A percentile compares a stretch with the other conserved stretches of the same genome.
These are phyloP conservation scores for Cavia aperea DNA, from an alignment of 2,113 vertebrate species.

Conservation along the genomic window DNA sequence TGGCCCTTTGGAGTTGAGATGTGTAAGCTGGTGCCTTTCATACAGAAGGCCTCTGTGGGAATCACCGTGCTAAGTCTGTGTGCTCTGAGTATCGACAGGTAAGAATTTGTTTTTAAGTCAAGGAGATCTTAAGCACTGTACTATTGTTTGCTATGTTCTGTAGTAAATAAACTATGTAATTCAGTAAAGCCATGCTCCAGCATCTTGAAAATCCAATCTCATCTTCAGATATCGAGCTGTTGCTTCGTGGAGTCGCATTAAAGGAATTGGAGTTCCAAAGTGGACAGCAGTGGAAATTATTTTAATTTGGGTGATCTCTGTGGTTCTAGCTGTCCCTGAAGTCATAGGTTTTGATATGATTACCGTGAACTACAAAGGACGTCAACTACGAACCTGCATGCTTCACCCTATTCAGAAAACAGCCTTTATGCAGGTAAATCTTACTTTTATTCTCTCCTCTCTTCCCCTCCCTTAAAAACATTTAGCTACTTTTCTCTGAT, in stretches of 20 bases:
- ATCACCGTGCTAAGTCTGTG: conserved; percentile 93
- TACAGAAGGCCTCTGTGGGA: conserved; percentile 92
- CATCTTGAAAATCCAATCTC: conserved; percentile 6
- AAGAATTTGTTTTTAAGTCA: conserved; percentile 49
- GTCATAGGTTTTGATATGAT: conserved; percentile 89
- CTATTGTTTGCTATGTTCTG: not conserved
- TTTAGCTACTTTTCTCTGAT: not conserved
- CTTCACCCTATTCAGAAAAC: conserved; percentile 86
- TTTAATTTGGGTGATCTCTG: conserved; percentile 89
- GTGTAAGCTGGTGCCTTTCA: conserved; percentile 94
- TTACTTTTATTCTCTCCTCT: fast-evolving
- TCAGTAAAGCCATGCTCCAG: not conserved
- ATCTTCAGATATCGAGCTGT: conserved; percentile 87
- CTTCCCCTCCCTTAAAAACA: conserved; percentile 33
- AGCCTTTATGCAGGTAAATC: conserved; percentile 88
- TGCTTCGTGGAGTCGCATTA: conserved; percentile 88
- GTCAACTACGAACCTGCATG: conserved; percentile 82
- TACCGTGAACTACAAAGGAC: conserved; percentile 83
- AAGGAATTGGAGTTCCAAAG: conserved; percentile 84
- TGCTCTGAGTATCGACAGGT: conserved; percentile 94
- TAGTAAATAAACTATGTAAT: not conserved
- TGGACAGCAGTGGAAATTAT: conserved; percentile 89
- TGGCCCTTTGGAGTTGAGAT: conserved; percentile 90
- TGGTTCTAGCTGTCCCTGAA: conserved; percentile 89
- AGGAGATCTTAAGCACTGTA: not conserved